Evolutionary conservation across 1,140 invertebrate genomes (phyloP).

Genomic region (Aphelinus atriplicis): DNA sequence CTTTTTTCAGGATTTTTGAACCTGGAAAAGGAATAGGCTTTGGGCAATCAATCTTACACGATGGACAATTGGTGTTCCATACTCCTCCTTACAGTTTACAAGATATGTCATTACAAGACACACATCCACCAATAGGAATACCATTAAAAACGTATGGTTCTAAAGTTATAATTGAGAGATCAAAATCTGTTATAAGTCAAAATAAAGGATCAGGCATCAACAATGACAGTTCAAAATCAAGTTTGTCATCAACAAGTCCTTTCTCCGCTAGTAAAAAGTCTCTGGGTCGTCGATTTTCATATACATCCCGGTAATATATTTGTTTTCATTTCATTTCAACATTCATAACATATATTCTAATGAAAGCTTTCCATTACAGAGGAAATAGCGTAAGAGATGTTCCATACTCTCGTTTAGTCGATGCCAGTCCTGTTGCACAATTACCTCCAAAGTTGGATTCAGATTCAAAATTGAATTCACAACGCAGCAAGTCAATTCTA

Average conservation of each 20-base stretch:
- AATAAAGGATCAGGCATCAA: conserved; percentile 52
- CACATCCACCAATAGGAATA: conserved; percentile 50
- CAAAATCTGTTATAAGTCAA: conserved; percentile 57
- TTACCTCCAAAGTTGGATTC: conserved; percentile 78
- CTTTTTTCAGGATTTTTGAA: conserved; percentile 69
- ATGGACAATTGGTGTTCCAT: conserved; percentile 88
- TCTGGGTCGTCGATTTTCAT: conserved; percentile 72
- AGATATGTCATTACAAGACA: conserved; percentile 81
- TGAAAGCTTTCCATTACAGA: conserved; percentile 46
- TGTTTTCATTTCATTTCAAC: neutral
- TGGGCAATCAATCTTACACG: conserved; percentile 92
- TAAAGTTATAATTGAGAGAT: conserved; percentile 55
- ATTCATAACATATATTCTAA: conserved; percentile 12
- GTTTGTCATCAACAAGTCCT: conserved; percentile 59
- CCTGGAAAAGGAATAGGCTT: conserved; percentile 81
- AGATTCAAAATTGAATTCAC: conserved; percentile 78
- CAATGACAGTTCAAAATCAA: conserved; percentile 54
- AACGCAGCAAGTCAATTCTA: conserved; percentile 72
- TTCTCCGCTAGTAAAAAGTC: conserved; percentile 61
- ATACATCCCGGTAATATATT: conserved; percentile 64
- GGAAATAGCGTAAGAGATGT: conserved; percentile 71
- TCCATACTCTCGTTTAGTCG: conserved; percentile 81
- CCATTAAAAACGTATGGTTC: conserved; percentile 46
- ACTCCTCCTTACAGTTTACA: conserved; percentile 85
- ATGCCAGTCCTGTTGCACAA: conserved; percentile 69